Conservation (phyloP, 2,888 invertebrate genomes). For the Napeogenes inachia region DNA sequence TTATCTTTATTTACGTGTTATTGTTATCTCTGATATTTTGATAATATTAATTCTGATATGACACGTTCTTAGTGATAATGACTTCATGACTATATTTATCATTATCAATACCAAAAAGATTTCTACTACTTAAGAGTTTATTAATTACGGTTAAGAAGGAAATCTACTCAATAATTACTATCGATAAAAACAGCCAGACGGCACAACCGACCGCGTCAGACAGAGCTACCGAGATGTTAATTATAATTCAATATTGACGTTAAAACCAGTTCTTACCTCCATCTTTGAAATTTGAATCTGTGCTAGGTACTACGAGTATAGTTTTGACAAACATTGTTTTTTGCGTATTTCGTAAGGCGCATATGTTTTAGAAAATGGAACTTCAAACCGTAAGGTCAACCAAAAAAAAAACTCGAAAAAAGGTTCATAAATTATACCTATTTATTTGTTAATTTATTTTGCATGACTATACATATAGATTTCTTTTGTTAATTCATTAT, state of each 20-base stretch:
- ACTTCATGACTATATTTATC: no score
- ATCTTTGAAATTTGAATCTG: no score
- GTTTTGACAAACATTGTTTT: background rate
- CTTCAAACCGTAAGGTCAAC: no score
- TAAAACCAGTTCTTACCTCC: slow-evolving; percentile 18
- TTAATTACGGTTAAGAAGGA: no score
- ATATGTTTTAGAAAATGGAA: background rate
- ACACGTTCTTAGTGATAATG: slow-evolving; percentile 4
- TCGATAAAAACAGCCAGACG: no score
- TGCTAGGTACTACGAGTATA: background rate
- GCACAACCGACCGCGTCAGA: background rate
- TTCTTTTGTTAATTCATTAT: background rate
- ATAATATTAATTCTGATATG: slow-evolving; percentile 7
- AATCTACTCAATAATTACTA: no score
- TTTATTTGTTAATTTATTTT: no score
- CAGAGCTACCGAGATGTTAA: slow-evolving; percentile 21
- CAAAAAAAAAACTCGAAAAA: no score
- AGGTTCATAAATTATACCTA: no score
- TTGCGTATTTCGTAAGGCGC: background rate
- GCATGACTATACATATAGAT: background rate
- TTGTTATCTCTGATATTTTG: slow-evolving; percentile 12
- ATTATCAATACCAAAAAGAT: no score
- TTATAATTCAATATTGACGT: slow-evolving; percentile 27
- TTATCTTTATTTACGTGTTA: slow-evolving; percentile 15
- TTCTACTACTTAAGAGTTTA: no score